Conservation (phyloP, 2,113 vertebrate species). For the Oncorhynchus tshawytscha region DNA sequence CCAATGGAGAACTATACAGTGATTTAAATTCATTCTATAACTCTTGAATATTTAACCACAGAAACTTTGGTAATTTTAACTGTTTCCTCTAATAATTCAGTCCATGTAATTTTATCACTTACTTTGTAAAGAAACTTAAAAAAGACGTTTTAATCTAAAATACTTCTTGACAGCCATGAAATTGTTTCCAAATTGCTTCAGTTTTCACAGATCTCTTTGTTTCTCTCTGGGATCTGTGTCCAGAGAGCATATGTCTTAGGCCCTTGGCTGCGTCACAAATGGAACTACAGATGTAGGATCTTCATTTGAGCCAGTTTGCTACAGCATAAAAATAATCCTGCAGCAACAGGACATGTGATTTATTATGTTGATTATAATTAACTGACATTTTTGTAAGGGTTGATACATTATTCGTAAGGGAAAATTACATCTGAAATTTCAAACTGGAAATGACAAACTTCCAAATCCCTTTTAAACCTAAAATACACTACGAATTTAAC, state of each 20-base stretch:
- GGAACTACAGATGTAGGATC: no score
- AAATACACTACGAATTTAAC: no score
- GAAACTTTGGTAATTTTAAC: slow-evolving; percentile 58
- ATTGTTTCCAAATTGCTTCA: slow-evolving; percentile 49
- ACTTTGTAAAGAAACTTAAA: slow-evolving; percentile 43
- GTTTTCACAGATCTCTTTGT: slow-evolving; percentile 27
- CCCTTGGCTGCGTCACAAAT: neutral
- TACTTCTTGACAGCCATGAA: slow-evolving; percentile 63
- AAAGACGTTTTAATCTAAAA: slow-evolving; percentile 49
- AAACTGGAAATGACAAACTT: no score
- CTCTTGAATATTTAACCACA: slow-evolving; percentile 68
- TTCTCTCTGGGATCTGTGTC: slow-evolving; percentile 35
- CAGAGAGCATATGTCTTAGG: slow-evolving; percentile 44
- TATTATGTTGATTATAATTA: no score
- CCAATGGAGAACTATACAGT: slow-evolving; percentile 57
- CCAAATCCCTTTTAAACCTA: no score
- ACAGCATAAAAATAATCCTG: no score
- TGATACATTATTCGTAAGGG: no score
- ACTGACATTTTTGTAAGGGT: no score
- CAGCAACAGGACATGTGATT: no score
- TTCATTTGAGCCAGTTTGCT: no score
- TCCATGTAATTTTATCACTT: slow-evolving; percentile 47
- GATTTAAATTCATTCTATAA: slow-evolving; percentile 62
- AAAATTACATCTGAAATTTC: no score
- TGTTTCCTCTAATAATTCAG: slow-evolving; percentile 38